These are phyloP conservation scores for Notamacropus eugenii DNA, from an alignment of 2,797 vertebrate species.

Conservation along the genomic window DNA sequence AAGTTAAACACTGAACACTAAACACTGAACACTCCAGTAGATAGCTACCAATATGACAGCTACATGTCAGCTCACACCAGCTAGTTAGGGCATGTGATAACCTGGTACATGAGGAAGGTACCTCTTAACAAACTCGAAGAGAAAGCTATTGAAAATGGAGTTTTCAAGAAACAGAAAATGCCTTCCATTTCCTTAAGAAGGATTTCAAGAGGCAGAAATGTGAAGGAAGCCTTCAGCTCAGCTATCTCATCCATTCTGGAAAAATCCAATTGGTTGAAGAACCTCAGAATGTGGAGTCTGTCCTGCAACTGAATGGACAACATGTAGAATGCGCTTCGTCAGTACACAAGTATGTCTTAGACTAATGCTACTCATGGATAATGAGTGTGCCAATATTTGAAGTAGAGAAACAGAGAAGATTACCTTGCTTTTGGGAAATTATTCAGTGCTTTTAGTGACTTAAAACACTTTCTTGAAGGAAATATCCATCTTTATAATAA, in stretches of 20 bases:
- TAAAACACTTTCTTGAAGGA: neutral
- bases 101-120: neutral
- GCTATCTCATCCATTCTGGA: neutral
- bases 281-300: neutral
- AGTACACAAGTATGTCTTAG: neutral
- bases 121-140: neutral
- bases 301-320: neutral
- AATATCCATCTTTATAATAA: neutral
- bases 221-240: neutral
- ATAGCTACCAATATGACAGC: conserved; percentile 15
- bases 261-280: neutral
- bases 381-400: neutral
- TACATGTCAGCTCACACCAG: neutral
- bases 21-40: conserved; percentile 8
- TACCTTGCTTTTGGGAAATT: neutral
- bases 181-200: neutral
- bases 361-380: neutral
- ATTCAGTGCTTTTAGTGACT: neutral
- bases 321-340: neutral
- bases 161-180: conserved; percentile 49
- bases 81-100: neutral
- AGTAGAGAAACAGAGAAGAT: neutral
- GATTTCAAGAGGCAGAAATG: neutral
- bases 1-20: conserved; percentile 59
- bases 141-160: conserved; percentile 13